Conservation (phyloP, 2,113 vertebrate species). For the Chiloscyllium plagiosum region DNA sequence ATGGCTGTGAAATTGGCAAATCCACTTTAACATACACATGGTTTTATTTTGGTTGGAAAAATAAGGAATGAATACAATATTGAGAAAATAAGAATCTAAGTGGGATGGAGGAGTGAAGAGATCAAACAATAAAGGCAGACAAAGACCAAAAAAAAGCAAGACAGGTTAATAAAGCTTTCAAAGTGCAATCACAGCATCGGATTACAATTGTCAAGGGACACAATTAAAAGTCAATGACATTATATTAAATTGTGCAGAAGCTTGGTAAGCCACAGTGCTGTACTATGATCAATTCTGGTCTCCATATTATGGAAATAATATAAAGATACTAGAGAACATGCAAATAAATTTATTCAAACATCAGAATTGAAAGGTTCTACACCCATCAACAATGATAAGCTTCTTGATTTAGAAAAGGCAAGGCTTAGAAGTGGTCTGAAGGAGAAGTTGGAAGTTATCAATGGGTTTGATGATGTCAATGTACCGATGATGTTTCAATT, state of each 20-base stretch:
- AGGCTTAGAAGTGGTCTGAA: background rate
- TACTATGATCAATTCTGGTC: background rate
- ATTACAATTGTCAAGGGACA: background rate
- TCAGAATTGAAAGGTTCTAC: background rate
- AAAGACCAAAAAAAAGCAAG: background rate
- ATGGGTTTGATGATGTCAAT: background rate
- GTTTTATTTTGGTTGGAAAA: background rate
- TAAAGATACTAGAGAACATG: background rate
- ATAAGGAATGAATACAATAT: background rate
- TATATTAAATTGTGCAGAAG: background rate
- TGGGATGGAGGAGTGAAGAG: background rate
- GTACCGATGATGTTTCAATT: no score
- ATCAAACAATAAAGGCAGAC: background rate
- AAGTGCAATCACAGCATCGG: background rate
- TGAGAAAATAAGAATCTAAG: background rate
- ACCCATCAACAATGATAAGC: background rate
- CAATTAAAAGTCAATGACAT: background rate
- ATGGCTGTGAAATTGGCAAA: background rate
- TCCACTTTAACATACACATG: background rate
- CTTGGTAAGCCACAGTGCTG: background rate
- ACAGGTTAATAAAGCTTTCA: background rate
- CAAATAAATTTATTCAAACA: background rate
- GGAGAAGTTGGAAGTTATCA: background rate
- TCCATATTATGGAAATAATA: no score
- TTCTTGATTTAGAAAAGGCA: background rate